Evolutionary conservation across 53 echinoderm and acorn worm species (phyloP).

Genomic region (Hippasteria phrygiana): DNA sequence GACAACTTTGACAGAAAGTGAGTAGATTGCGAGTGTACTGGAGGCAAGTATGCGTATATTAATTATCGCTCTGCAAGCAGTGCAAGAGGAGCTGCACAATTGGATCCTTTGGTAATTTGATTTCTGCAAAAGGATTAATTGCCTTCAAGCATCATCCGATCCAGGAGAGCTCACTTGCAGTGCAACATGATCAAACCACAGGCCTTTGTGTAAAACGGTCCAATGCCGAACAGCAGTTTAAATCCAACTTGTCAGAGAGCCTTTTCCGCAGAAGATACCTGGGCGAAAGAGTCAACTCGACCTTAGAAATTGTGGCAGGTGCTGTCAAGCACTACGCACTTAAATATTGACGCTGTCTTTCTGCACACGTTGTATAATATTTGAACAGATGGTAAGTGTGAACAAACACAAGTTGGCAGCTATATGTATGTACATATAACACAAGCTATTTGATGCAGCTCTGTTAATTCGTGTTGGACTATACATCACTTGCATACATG

Average conservation of each 20-base stretch:
- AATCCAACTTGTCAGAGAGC: background rate
- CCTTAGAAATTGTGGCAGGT: background rate
- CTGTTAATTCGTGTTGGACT: background rate
- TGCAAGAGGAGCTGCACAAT: too few species aligned
- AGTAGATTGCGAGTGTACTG: too few species aligned
- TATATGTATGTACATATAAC: background rate
- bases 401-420: background rate
- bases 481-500: background rate
- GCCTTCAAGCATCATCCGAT: too few species aligned
- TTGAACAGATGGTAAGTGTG: background rate
- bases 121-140: too few species aligned
- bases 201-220: background rate
- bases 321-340: conserved; percentile 6
- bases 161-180: too few species aligned
- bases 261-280: background rate
- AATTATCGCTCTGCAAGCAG: too few species aligned
- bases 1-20: too few species aligned
- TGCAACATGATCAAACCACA: background rate
- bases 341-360: conserved; percentile 25
- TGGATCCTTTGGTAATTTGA: too few species aligned
- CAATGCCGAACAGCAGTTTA: background rate
- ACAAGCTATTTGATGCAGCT: background rate
- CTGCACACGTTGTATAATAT: background rate
- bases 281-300: background rate
- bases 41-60: too few species aligned